Evolutionary conservation across 2,797 vertebrate genomes (phyloP), one percentile per base, ranked within the genome.

Genomic region (Xiphorhynchus erythropygius): DNA sequence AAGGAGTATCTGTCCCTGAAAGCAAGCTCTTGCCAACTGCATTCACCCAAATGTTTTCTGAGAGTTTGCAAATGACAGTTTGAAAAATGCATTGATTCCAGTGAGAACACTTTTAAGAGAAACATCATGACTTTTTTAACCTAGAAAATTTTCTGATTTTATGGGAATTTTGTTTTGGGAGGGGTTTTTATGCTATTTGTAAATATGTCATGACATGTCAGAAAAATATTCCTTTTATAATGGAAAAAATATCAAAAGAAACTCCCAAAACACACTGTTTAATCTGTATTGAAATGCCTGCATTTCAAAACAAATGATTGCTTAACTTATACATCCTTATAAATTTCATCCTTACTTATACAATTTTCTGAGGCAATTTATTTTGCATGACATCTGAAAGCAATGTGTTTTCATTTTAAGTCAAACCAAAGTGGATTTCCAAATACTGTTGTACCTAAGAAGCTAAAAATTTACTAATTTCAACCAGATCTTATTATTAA

Each of bases 321-420:
- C 15, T 68, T 74, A n/a, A 75, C 30, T 83, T 81, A 75, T 50
- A 71, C 24, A 46, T 71, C 41, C 21, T 71, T 53, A 32, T 32
- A 53, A 53, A 30, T 53, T 32, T 53, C 52, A 32, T 53, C 52
- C 52, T 53, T 32, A 12, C 30, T 32, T 53, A 32, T 53, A 32
- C 11, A 53, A 50, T 75, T 80, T 90, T 95, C 75, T 28, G 8
- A 84, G 78, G n/a, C 12, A 27, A 33, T 69, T 92, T 85, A 27
- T 81, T 83, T 88, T 86, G 49, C 53, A 33, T 84, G n/a, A 62
- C 68, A 53, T 65, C 35, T 50, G 70, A 64, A 80, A 68, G 24
- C 57, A 90, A 65, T 33, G 8, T 90, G 53, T 74, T 94, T 91
- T 88, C 73, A 75, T 92, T 95, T 85, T 83, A 74, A 77, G 42